Evolutionary conservation across 30 jellyfish, hydroid and myxozoan genomes (phyloP).

Genomic region (Turritopsis dohrnii): DNA sequence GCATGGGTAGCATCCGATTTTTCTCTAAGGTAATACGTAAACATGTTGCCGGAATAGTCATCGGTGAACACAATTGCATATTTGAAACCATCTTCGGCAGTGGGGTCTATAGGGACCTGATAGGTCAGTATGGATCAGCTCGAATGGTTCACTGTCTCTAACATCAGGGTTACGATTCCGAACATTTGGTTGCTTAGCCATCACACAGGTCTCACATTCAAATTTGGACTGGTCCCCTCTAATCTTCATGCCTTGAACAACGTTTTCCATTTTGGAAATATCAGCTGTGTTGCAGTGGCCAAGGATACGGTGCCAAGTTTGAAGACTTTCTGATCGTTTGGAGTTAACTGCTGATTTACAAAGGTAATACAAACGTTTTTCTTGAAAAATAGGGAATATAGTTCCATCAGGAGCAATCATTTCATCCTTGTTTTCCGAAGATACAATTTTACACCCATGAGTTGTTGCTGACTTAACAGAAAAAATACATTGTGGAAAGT

Average conservation of each 20-base stretch:
- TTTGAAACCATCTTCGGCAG: slow-evolving; percentile 31
- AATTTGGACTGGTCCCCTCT: slow-evolving; percentile 23
- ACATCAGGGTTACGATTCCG: slow-evolving; percentile 41
- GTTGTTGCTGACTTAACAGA: not conserved
- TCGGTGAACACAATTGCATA: slow-evolving; percentile 29
- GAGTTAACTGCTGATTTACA: not conserved
- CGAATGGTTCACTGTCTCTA: slow-evolving; percentile 43
- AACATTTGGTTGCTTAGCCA: slow-evolving; percentile 28
- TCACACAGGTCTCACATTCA: slow-evolving; percentile 44
- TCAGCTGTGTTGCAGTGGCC: slow-evolving; percentile 56
- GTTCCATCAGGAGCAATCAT: slow-evolving; percentile 35
- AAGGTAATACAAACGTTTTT: slow-evolving; percentile 39
- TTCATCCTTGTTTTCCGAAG: not conserved
- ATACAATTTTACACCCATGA: not conserved
- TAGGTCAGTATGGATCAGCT: slow-evolving; percentile 39
- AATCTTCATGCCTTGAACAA: slow-evolving; percentile 47
- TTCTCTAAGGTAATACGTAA: slow-evolving; percentile 22
- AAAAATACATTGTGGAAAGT: slow-evolving; percentile 1
- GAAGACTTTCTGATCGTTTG: slow-evolving; percentile 10
- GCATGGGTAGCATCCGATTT: too few relatives aligned
- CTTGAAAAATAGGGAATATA: slow-evolving; percentile 37
- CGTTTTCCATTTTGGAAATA: slow-evolving; percentile 39
- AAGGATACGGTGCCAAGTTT: slow-evolving; percentile 42
- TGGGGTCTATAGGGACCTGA: slow-evolving; percentile 47
- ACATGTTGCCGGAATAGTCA: slow-evolving; percentile 36